These are phyloP conservation scores for Littorina saxatilis DNA, from an alignment of 1,140 invertebrate genomes.

Conservation along the genomic window DNA sequence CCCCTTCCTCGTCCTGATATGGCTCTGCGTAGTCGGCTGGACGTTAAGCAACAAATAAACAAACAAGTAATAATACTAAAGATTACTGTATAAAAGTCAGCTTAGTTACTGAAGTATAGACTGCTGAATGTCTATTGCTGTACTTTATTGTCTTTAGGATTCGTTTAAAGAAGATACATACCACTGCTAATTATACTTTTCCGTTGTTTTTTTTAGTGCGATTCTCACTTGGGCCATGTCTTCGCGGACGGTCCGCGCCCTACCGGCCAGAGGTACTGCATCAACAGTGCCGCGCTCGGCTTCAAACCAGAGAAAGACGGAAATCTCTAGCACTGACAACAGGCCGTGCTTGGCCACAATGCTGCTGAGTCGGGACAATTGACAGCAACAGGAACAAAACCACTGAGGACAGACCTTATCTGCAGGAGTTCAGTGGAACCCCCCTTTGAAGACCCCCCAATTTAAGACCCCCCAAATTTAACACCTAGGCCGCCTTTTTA, in stretches of 20 bases:
- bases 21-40: too few species aligned
- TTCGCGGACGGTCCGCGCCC: constrained; percentile 97
- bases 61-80: too few species aligned
- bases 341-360: too few species aligned
- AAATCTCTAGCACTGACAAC: not conserved
- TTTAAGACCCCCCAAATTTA: constrained; percentile 94
- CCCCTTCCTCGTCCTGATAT: too few species aligned
- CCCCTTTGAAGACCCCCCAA: constrained; percentile 27
- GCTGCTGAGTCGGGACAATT: too few species aligned
- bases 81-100: too few species aligned
- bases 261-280: constrained; percentile 95
- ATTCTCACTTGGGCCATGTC: constrained; percentile 95
- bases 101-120: too few species aligned
- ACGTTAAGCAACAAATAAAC: too few species aligned
- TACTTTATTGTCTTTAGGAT: too few species aligned
- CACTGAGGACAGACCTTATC: not conserved
- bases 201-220: constrained; percentile 80
- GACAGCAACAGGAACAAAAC: not conserved
- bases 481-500: too few species aligned
- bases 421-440: not conserved
- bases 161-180: too few species aligned
- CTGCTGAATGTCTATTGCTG: too few species aligned
- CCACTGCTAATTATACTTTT: not conserved
- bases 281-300: constrained; percentile 65
- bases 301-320: constrained; percentile 48